Conservation (phyloP, 2,888 invertebrate species). For the Gisinianus flammeolus region DNA sequence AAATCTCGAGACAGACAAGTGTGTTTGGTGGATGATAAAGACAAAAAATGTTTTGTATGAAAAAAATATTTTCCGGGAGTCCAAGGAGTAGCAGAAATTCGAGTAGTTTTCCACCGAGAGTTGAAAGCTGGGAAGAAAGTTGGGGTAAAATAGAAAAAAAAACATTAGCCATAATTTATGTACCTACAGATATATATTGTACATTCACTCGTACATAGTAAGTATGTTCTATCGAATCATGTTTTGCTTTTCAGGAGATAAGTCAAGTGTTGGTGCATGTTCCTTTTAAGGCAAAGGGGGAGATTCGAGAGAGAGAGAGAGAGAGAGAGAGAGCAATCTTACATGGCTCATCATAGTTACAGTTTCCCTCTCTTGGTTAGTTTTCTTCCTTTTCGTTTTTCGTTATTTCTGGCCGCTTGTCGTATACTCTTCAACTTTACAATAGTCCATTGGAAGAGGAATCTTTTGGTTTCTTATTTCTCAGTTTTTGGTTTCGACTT, state of each 20-base stretch:
- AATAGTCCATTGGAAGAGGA: too few species aligned
- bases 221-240: not conserved
- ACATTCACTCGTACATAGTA: conserved; percentile 5
- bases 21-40: conserved; percentile 29
- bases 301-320: conserved; percentile 2
- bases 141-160: conserved; percentile 55
- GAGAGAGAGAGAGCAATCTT: conserved; percentile 4
- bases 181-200: not conserved
- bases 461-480: too few species aligned
- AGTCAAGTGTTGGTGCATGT: conserved; percentile 1
- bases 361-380: too few species aligned
- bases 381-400: too few species aligned
- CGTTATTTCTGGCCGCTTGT: too few species aligned
- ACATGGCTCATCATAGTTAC: not conserved
- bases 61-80: conserved; percentile 54
- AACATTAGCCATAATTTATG: conserved; percentile 28
- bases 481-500: conserved; percentile 1
- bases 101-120: conserved; percentile 16
- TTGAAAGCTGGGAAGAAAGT: conserved; percentile 57
- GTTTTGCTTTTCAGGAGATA: not conserved
- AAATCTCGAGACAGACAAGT: too few species aligned
- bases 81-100: conserved; percentile 38
- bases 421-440: too few species aligned
- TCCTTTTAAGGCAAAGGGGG: not conserved
- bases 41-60: conserved; percentile 56